Evolutionary conservation across 2,797 vertebrate species (phyloP), one percentile per base, ranked within the genome.

Genomic region (Mus caroli): DNA sequence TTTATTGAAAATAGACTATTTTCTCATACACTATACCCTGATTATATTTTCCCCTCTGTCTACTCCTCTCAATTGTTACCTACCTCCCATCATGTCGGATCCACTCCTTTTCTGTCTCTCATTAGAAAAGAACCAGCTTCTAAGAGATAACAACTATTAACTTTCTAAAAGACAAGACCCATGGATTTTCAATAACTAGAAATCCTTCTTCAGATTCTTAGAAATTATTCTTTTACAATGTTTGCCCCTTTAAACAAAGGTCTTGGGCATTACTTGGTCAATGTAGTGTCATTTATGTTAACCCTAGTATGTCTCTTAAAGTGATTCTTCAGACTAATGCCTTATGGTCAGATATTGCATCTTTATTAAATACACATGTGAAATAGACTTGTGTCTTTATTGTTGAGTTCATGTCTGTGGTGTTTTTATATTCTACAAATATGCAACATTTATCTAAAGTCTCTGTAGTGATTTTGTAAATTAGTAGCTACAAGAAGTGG

Each of bases 361-460:
- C 91, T 97, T 98, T 97, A 97, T 98, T 97, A 97, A 98, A 98
- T 2, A 37, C 26, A 52, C n/a, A 15, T 28, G 46, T 94, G 50
- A 76, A 85, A 84, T 98, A 43, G 2, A 43, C 43, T 43, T 3
- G 43, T 4, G 43, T 43, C 43, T 43, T 43, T 43, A 43, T 43
- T 43, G 43, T 43, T 98, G 98, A 99, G 99, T 99, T 99, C 98
- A 99, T 98, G 99, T 98, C 98, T 99, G 99, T 99, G 99, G 99
- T 98, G 99, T 99, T 99, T 99, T 99, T 99, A 99, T 99, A 99
- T 99, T 99, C 99, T 98, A 98, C 99, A 99, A 99, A 99, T 99
- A 99, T 99, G 98, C 99, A 99, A 98, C 99, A 99, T 98, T 98
- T 98, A 98, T 98, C 98, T 97, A 96, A 98, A 97, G 96, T 92